Conservation (phyloP, 2,888 invertebrate species). For the Pemphredon lugubris region DNA sequence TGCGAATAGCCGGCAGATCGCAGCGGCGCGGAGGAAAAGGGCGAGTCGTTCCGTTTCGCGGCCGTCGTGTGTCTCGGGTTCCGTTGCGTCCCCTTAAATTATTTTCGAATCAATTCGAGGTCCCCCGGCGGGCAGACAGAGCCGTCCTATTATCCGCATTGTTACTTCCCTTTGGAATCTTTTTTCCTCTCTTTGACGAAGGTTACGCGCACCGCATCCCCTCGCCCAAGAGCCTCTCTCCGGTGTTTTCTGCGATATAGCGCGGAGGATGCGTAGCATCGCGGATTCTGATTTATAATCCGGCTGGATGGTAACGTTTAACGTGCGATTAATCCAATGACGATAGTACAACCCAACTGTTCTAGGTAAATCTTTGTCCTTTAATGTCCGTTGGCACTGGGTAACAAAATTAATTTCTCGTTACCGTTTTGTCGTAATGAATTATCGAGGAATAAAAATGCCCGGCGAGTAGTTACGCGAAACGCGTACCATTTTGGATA, state of each 20-base stretch:
- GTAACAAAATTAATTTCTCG: too few species aligned
- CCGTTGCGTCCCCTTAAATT: slow-evolving; percentile 49
- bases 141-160: slow-evolving; percentile 59
- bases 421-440: too few species aligned
- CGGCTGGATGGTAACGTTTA: too few species aligned
- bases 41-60: slow-evolving; percentile 20
- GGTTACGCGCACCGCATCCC: slow-evolving; percentile 3
- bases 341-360: too few species aligned
- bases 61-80: slow-evolving; percentile 4
- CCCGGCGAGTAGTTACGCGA: too few species aligned
- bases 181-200: slow-evolving; percentile 19
- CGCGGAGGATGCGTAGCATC: slow-evolving; percentile 6
- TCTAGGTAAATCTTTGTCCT: too few species aligned
- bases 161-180: slow-evolving; percentile 41
- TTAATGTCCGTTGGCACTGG: too few species aligned
- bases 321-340: too few species aligned
- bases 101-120: slow-evolving; percentile 63
- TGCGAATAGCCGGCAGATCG: not conserved
- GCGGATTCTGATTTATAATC: not conserved
- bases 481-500: too few species aligned
- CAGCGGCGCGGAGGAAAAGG: slow-evolving; percentile 11
- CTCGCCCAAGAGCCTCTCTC: not conserved
- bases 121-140: slow-evolving; percentile 34
- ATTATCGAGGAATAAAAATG: too few species aligned
- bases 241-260: not conserved